Evolutionary conservation across 2,888 invertebrate genomes (phyloP).

Genomic region (Lasius platythorax): DNA sequence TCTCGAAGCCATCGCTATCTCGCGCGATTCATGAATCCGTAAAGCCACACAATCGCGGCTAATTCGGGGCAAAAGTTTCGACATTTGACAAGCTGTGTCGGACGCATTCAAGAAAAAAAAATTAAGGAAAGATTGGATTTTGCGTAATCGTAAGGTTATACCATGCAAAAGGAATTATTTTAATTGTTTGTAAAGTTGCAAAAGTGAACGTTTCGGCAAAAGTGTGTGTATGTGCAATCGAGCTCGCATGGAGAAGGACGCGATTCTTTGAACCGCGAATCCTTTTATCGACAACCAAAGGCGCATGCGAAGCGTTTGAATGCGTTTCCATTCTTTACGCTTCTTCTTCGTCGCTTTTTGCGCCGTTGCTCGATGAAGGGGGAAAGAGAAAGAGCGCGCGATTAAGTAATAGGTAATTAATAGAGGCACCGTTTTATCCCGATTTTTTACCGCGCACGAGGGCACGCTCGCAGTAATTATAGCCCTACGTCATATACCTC

Average conservation of each 20-base stretch:
- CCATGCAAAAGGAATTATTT: constrained; percentile 59
- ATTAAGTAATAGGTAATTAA: constrained; percentile 76
- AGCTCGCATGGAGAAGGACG: constrained; percentile 16
- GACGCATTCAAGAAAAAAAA: constrained; percentile 35
- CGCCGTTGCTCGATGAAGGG: not conserved
- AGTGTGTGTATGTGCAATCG: constrained; percentile 69
- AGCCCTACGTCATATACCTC: constrained; percentile 37
- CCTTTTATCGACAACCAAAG: constrained; percentile 55
- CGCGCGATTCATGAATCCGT: constrained; percentile 33
- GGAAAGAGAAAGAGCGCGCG: constrained; percentile 32
- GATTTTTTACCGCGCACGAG: constrained; percentile 67
- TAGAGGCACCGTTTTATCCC: constrained; percentile 70
- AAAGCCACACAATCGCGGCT: constrained; percentile 68
- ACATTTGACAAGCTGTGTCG: constrained; percentile 59
- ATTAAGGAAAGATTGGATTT: constrained; percentile 31
- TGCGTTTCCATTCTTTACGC: constrained; percentile 64
- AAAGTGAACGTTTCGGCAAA: constrained; percentile 78
- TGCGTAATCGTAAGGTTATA: constrained; percentile 58
- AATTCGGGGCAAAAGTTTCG: constrained; percentile 72
- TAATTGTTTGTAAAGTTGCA: constrained; percentile 70
- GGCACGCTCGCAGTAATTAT: constrained; percentile 70
- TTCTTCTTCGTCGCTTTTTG: constrained; percentile 38
- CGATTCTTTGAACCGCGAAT: constrained; percentile 19
- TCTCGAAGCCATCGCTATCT: constrained; percentile 58
- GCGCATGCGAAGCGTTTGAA: constrained; percentile 57